These are phyloP conservation scores for Macrosteles quadrilineatus DNA, from an alignment of 1,140 invertebrate genomes.

Conservation along the genomic window DNA sequence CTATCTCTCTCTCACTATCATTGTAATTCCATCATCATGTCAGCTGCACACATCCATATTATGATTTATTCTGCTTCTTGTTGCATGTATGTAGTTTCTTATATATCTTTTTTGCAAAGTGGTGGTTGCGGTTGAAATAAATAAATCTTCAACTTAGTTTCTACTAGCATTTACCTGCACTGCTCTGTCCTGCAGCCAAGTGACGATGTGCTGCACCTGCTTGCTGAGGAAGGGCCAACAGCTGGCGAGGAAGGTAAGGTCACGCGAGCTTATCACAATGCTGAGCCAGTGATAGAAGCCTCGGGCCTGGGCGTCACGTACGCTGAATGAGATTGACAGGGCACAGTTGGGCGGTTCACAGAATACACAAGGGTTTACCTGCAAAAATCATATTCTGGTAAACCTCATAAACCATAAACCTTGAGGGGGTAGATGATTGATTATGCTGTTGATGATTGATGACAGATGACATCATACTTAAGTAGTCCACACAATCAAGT, in stretches of 20 bases:
- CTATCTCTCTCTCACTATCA: no score
- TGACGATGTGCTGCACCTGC: constrained; percentile 50
- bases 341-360: constrained; percentile 56
- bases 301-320: constrained; percentile 56
- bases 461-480: no score
- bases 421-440: no score
- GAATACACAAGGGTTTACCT: constrained; percentile 59
- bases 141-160: background rate
- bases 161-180: constrained; percentile 1
- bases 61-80: no score
- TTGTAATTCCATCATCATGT: background rate
- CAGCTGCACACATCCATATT: background rate
- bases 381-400: no score
- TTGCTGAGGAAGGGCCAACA: constrained; percentile 56
- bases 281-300: constrained; percentile 55
- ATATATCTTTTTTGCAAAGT: background rate
- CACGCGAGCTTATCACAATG: constrained; percentile 56
- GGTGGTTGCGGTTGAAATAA: background rate
- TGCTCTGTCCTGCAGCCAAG: constrained; percentile 25
- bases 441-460: no score
- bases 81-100: background rate
- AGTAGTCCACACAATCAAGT: no score
- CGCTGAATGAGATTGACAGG: constrained; percentile 57
- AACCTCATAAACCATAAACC: no score
- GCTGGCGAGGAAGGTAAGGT: constrained; percentile 55